A percentile compares a stretch with the other conserved stretches of the same genome.
Evolutionary conservation across 2,113 vertebrate species (phyloP).

Genomic region (Daboia siamensis): DNA sequence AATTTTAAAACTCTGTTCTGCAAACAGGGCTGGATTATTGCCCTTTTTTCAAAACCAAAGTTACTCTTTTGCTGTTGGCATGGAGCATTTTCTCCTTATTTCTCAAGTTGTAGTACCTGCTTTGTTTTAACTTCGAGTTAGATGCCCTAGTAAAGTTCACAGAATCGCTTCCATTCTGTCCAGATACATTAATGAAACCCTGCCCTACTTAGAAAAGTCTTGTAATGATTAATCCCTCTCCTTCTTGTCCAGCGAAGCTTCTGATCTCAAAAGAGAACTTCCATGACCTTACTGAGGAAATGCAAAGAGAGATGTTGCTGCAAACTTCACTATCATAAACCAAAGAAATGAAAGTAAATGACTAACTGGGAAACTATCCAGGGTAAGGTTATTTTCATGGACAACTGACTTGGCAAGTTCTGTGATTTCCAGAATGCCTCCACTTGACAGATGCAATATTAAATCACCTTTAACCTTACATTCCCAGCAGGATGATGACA

Average conservation of each 20-base stretch:
- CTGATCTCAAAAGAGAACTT: neutral
- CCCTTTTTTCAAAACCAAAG: neutral
- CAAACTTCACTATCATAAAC: neutral
- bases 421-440: neutral
- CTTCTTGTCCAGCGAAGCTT: neutral
- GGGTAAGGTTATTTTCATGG: neutral
- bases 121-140: neutral
- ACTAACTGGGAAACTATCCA: neutral
- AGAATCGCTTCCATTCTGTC: neutral
- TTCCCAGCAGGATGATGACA: slow-evolving; percentile 8
- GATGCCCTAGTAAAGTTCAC: neutral
- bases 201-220: neutral
- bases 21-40: slow-evolving; percentile 1
- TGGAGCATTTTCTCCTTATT: neutral
- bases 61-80: neutral
- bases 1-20: slow-evolving; percentile 32
- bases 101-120: neutral
- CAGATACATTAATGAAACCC: neutral
- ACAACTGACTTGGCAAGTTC: slow-evolving; percentile 5
- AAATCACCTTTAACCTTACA: slow-evolving; percentile 13
- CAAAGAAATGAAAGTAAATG: neutral
- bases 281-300: neutral
- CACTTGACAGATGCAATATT: slow-evolving; percentile 14
- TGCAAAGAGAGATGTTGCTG: neutral
- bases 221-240: neutral